Base-by-base conservation (phyloP, 2,113 vertebrate species). In the Thamnaconus septentrionalis region DNA sequence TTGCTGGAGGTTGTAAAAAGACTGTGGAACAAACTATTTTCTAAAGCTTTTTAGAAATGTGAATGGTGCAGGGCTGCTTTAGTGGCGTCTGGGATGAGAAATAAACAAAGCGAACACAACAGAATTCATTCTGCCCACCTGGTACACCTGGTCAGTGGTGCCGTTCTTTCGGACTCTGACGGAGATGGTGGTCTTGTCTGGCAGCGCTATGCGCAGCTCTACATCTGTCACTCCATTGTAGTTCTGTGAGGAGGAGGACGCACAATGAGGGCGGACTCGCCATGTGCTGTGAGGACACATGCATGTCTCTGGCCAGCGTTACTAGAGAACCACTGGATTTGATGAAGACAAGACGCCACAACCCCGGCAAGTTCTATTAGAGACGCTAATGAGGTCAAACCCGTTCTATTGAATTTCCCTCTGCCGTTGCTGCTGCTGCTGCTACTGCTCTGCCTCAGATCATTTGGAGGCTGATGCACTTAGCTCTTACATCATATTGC, bases 141-240 rank as follows among this genome's bases (percentile, higher is more conserved):
- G 96, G 88, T 98, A 99, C 10, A 98, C 97, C 80, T 98, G 96
- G 83, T 99, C 97, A 0, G 96, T 98, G n/a, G 96, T 98, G 82
- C 95, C 95, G 88, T 99, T 99, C 92, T 98, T 99, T 75, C 96
- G 96, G 4, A 98, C 95, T 61, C 95, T 81, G 47, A 99, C 94
- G 0, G 96, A 97, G 64, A 96, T 94, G 0, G 96, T 93, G 1
- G 91, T 94, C 69, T 93, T 94, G 59, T 99, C 96, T 0, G 96
- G 96, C 7, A 98, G 82, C 0, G 94, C 95, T 67, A 98, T 94
- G 10, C 97, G 90, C 60, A 99, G 93, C 62, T 99, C 96, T 59
- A 99, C 96, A 1, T 98, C 96, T 0, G 94, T 94, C 66, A 98
- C 93, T 0, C 96, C 95, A 1, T 98, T 99, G 90, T 96, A 96